phyloP scores from a whole-genome alignment of 2,888 invertebrate species.

The Lycaena phlaeas region DNA sequence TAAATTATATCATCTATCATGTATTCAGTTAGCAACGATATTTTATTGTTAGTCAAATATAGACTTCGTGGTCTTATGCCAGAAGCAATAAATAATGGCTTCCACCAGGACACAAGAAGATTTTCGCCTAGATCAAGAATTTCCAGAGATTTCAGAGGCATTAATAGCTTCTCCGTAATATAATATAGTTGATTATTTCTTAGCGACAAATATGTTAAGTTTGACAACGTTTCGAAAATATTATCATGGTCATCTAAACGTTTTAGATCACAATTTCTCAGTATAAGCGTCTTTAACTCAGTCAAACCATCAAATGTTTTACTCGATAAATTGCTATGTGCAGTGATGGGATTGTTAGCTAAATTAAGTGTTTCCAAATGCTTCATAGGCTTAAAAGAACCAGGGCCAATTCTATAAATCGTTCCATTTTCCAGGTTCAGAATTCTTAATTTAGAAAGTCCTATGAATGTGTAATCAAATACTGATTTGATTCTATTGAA shows the following conservation, averaged over 20 bases:
- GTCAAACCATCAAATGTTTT: constrained; percentile 60
- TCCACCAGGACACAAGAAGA: constrained; percentile 66
- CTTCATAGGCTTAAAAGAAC: constrained; percentile 54
- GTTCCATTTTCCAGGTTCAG: constrained; percentile 69
- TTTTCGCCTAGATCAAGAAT: constrained; percentile 68
- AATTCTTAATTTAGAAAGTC: constrained; percentile 56
- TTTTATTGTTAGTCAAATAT: constrained; percentile 65
- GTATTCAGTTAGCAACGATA: constrained; percentile 65
- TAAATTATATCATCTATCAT: constrained; percentile 72
- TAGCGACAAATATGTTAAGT: constrained; percentile 62
- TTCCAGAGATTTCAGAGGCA: constrained; percentile 49
- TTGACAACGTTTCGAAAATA: constrained; percentile 63
- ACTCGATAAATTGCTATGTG: constrained; percentile 47
- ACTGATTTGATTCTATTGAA: constrained; percentile 68
- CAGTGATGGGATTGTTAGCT: constrained; percentile 65
- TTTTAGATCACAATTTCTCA: constrained; percentile 66
- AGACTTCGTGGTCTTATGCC: constrained; percentile 51
- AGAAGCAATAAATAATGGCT: constrained; percentile 54
- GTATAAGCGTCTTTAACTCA: constrained; percentile 54
- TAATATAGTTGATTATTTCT: constrained; percentile 58
- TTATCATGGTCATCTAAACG: constrained; percentile 49
- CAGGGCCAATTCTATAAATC: constrained; percentile 56
- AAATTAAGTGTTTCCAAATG: constrained; percentile 64
- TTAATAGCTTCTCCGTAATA: constrained; percentile 51
- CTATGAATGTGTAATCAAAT: constrained; percentile 61